Evolutionary conservation across 2,888 invertebrate genomes (phyloP).

Genomic region (Gerris lacustris): DNA sequence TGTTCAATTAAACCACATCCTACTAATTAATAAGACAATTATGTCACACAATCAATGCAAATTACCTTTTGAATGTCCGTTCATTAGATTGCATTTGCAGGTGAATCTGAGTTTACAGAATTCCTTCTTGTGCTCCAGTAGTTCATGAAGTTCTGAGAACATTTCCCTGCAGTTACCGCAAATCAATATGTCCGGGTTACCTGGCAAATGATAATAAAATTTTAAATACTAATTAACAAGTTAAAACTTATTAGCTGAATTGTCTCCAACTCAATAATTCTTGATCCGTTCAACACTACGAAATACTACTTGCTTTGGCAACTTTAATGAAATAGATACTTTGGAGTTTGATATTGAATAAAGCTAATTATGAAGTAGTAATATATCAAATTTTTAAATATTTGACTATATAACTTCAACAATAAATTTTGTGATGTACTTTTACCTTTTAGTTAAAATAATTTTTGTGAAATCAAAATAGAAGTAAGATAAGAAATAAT

Average conservation of each 20-base stretch:
- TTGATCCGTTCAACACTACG: not conserved
- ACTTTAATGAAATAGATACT: too few relatives aligned
- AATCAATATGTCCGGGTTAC: conserved; percentile 59
- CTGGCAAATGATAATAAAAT: conserved; percentile 38
- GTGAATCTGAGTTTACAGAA: conserved; percentile 59
- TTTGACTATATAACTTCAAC: too few relatives aligned
- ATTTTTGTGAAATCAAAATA: too few relatives aligned
- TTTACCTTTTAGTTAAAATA: too few relatives aligned
- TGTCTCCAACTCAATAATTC: conserved; percentile 20
- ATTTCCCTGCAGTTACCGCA: conserved; percentile 64
- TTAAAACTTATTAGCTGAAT: conserved; percentile 15
- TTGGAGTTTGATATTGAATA: too few relatives aligned
- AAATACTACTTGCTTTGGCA: not conserved
- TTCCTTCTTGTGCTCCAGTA: conserved; percentile 59
- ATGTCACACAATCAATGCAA: not conserved
- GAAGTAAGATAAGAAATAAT: too few relatives aligned
- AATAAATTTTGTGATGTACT: too few relatives aligned
- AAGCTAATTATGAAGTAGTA: too few relatives aligned
- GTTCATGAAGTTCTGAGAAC: conserved; percentile 56
- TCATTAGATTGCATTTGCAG: conserved; percentile 51
- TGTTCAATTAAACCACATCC: too few relatives aligned
- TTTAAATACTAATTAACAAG: conserved; percentile 1
- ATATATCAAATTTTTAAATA: too few relatives aligned
- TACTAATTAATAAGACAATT: too few relatives aligned
- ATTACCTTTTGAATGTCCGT: conserved; percentile 27